phyloP scores from a whole-genome alignment of 2,888 invertebrate species.

The Ophion obscuratus region DNA sequence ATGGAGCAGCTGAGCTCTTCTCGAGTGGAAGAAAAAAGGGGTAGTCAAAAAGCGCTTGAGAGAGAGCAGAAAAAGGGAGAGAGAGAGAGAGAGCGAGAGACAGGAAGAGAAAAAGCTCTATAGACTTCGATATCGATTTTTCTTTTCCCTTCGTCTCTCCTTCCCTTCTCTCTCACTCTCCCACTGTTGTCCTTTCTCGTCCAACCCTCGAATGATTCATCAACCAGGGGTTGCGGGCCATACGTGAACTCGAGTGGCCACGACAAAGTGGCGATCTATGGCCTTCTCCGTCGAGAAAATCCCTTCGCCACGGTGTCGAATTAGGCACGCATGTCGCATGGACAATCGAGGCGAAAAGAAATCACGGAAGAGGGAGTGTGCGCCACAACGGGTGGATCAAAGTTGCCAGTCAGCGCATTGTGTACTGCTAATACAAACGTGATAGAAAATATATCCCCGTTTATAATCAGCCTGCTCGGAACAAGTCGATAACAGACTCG shows the following conservation, averaged over 20 bases:
- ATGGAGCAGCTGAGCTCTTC: conserved; percentile 36
- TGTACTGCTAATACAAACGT: conserved; percentile 13
- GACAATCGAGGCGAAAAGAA: conserved; percentile 41
- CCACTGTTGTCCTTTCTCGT: conserved; percentile 5
- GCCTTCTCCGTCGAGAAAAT: conserved; percentile 13
- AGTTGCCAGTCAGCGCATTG: background rate
- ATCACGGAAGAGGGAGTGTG: conserved; percentile 13
- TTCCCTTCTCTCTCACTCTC: conserved; percentile 1
- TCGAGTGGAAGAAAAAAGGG: conserved; percentile 8
- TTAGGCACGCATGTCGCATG: conserved; percentile 33
- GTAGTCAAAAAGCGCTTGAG: conserved; percentile 29
- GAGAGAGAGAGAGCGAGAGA: conserved; percentile 20
- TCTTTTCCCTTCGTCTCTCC: conserved; percentile 7
- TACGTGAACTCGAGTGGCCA: conserved; percentile 41
- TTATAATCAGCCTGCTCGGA: background rate
- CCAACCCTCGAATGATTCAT: conserved; percentile 58
- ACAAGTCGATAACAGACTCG: too few species aligned
- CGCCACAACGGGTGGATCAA: conserved; percentile 8
- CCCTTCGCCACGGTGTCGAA: background rate
- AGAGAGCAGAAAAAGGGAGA: background rate
- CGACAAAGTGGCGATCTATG: conserved; percentile 51
- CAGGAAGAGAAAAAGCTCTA: conserved; percentile 11
- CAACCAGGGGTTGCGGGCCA: conserved; percentile 14
- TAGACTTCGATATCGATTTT: conserved; percentile 57
- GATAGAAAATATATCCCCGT: conserved; percentile 16